Base-by-base conservation (phyloP, 2,797 vertebrate genomes). In the Epinephelus coioides region DNA sequence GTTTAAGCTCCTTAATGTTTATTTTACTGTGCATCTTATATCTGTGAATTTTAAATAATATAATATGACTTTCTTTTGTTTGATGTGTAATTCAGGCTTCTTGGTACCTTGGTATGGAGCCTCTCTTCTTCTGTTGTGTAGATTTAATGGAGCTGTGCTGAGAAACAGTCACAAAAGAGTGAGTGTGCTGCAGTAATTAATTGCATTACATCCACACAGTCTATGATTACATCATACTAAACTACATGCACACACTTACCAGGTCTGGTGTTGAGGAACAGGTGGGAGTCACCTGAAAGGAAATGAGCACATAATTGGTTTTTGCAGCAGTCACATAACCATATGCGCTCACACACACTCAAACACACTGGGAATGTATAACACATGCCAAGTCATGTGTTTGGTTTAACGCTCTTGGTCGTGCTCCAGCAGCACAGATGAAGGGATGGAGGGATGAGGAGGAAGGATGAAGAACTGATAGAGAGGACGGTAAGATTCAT, bases 71-170 rank as follows among this genome's bases (percentile, higher is more conserved):
- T 38, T 64, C 3, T 69, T 56, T 44, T 50, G 3, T 43, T 34
- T 51, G 0, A 54, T 61, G 43, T 55, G 17, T 63, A 3, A 65
- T 43, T 56, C 14, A 34, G 5, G 43, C 1, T 66, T 50, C 61
- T 21, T 2, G 2, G 14, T 91, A 97, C 97, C 97, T 96, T 76
- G 93, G 95, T 75, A 97, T 80, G 60, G 96, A 96, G 84, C 93
- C 92, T 81, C 96, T 95, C 79, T 96, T 95, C 94, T 95, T 88
- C 93, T 80, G 89, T 74, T 88, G 92, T 67, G 93, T 84, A 56
- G 96, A 96, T 87, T 95, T 97, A 43, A 88, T 95, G 74, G 96
- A 96, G 67, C 94, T 90, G 92, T 95, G 91, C 90, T 90, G 76
- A 57, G 59, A 86, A 60, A 61, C 19, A 82, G 63, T 43, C 1